These are phyloP conservation scores for Dipodomys ordii DNA, from an alignment of 2,113 vertebrate genomes.

Conservation along the genomic window DNA sequence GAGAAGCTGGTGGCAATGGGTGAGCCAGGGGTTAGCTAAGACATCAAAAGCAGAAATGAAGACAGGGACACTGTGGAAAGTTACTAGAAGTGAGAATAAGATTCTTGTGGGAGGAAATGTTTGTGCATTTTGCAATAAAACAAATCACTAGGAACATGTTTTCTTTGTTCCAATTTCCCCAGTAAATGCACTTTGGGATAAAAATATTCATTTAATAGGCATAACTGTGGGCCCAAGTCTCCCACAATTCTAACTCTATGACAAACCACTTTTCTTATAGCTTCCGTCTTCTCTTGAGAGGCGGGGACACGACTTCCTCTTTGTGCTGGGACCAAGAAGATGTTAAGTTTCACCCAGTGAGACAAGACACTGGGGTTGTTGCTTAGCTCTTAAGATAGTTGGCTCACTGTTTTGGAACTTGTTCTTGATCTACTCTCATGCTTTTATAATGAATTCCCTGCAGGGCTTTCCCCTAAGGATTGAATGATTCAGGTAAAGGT, in stretches of 20 bases:
- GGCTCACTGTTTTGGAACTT: constrained; percentile 13
- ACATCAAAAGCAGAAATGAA: neutral
- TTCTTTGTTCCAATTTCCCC: neutral
- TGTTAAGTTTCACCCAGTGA: neutral
- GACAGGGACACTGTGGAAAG: neutral
- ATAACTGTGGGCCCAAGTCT: neutral
- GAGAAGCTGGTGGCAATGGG: neutral
- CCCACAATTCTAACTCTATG: neutral
- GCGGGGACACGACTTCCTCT: constrained; percentile 72
- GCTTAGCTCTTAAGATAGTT: constrained; percentile 8
- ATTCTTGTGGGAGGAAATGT: neutral
- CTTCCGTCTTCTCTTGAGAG: constrained; percentile 68
- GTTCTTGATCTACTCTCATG: neutral
- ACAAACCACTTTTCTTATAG: constrained; percentile 35
- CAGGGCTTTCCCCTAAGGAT: constrained; percentile 11
- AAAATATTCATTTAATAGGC: neutral
- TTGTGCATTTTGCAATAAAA: constrained; percentile 28
- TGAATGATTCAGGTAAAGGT: neutral
- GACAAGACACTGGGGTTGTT: constrained; percentile 11
- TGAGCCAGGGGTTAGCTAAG: neutral
- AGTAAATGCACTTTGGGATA: neutral
- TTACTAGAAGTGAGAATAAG: constrained; percentile 12
- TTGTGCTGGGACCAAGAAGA: constrained; percentile 36
- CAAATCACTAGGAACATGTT: neutral
- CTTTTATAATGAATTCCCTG: constrained; percentile 38